These are phyloP conservation scores for Lophotis ruficrista DNA, from an alignment of 2,113 vertebrate species.

Conservation along the genomic window DNA sequence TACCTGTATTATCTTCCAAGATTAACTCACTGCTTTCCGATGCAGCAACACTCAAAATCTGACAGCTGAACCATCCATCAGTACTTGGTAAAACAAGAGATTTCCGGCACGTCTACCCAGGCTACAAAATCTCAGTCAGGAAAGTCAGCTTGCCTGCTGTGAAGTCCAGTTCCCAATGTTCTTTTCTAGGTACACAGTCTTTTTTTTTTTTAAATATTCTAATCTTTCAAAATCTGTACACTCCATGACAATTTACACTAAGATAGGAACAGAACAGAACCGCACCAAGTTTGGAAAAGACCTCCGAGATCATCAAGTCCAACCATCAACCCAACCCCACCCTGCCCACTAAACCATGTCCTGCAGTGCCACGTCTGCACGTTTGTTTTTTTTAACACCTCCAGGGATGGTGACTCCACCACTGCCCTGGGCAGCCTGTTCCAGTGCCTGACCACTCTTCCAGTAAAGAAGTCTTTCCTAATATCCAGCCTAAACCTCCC, in stretches of 20 bases:
- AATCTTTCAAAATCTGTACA: background rate
- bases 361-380: too few relatives aligned
- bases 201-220: too few relatives aligned
- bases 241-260: background rate
- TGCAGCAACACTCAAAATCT: background rate
- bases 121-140: background rate
- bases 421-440: too few relatives aligned
- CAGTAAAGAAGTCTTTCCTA: too few relatives aligned
- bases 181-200: background rate
- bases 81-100: background rate
- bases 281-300: too few relatives aligned
- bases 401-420: too few relatives aligned
- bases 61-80: background rate
- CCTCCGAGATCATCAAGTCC: too few relatives aligned
- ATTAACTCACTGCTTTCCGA: background rate
- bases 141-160: background rate
- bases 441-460: too few relatives aligned
- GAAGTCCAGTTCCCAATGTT: background rate
- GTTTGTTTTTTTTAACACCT: too few relatives aligned
- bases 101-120: background rate
- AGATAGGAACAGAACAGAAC: background rate
- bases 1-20: rapidly evolving
- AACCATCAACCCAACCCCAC: too few relatives aligned
- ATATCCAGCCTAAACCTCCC: too few relatives aligned
- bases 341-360: too few relatives aligned